Evolutionary conservation across 1,140 invertebrate genomes (phyloP), one percentile per base, ranked within the genome.

Genomic region (Hyles euphorbiae): DNA sequence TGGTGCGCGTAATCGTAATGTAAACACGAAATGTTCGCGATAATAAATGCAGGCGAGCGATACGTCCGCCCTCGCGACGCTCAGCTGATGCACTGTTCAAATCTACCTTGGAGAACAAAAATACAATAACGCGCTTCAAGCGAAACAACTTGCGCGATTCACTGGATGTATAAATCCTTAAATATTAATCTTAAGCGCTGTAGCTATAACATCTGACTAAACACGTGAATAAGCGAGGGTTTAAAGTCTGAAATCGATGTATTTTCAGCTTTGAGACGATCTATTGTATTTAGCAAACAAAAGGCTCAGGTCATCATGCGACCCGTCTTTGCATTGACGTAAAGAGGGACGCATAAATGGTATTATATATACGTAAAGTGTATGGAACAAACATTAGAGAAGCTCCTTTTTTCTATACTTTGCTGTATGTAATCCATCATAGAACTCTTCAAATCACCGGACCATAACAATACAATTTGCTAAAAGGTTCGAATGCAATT

Each of bases 31-130:
- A 44, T 53, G 36, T 45, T 43, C 36, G 53, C 53, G 53, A 44
- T 50, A 56, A 53, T 54, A 59, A 56, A 46, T 7, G 56, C 53
- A 5, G 1, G n/a, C 11, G 11, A 44, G 34, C 57, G 49, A 56
- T 45, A 12, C 57, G 57, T 58, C 49, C 34, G 36, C 40, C 50
- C 48, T 10, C n/a, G n/a, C 36, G 49, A 33, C 34, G 43, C 22
- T 43, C 34, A 43, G 48, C 36, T 52, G 22, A 34, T 58, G 11
- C 34, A 58, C 57, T 58, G 57, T 33, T 51, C 33, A 51, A 52
- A 33, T 22, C 58, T 48, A 66, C 64, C 59, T 66, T 56, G 58
- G 56, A 50, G 40, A 34, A 61, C 52, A 49, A 61, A 66, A 66
- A 61, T 61, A 60, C 52, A 45, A 48, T 58, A 40, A 36, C 34